These are phyloP conservation scores for Meriones psammophilus DNA, from an alignment of 2,797 vertebrate species.

Conservation along the genomic window DNA sequence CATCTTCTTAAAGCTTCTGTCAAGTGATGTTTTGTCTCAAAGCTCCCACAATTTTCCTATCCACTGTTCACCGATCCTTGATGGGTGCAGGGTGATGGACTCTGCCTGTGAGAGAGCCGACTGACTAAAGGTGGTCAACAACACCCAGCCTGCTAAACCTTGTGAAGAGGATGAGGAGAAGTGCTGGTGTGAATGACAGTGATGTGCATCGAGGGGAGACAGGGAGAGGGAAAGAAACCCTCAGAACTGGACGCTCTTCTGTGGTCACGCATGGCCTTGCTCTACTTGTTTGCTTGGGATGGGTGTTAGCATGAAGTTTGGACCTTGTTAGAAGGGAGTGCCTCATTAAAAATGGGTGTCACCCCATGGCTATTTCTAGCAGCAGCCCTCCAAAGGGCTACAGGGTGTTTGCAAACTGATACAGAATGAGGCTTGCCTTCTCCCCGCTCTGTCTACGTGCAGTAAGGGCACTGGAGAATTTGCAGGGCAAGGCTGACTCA, in stretches of 20 bases:
- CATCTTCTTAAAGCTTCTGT: neutral
- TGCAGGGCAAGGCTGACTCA: neutral
- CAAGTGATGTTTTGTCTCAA: neutral
- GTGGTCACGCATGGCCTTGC: neutral
- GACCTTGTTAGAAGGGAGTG: neutral
- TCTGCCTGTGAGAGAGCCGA: too few species aligned
- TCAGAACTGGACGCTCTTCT: neutral
- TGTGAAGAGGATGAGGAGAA: neutral
- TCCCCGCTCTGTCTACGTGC: accelerated
- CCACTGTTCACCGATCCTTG: neutral
- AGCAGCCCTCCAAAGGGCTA: neutral
- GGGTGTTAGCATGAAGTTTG: neutral
- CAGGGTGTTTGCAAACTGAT: neutral
- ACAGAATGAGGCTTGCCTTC: neutral
- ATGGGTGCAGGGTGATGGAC: neutral
- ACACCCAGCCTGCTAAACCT: neutral
- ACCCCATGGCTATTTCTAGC: neutral
- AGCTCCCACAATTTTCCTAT: neutral
- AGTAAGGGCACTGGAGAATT: neutral
- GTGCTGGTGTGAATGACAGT: neutral
- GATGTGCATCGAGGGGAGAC: neutral
- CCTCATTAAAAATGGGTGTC: neutral
- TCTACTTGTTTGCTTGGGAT: neutral
- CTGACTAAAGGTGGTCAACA: neutral
- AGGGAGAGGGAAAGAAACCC: too few species aligned